Evolutionary conservation across 2,888 invertebrate genomes (phyloP).

Genomic region (Cryptocephalus moraei): DNA sequence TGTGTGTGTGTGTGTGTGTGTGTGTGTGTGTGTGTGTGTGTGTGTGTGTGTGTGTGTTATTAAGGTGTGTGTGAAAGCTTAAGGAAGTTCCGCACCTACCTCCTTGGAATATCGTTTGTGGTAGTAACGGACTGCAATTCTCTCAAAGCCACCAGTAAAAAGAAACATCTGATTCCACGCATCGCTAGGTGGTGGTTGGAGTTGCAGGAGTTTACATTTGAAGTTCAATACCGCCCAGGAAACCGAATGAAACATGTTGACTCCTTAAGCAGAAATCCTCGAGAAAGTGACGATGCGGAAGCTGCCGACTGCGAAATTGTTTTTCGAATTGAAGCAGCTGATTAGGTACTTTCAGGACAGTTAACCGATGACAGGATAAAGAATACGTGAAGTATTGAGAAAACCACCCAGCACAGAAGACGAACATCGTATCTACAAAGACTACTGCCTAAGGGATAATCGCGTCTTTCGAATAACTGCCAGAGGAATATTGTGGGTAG

Average conservation of each 20-base stretch:
- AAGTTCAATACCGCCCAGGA: slow-evolving; percentile 15
- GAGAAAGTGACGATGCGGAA: not conserved
- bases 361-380: not conserved
- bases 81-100: too few relatives aligned
- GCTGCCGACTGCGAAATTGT: not conserved
- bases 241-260: slow-evolving; percentile 16
- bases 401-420: too few relatives aligned
- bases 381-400: not conserved
- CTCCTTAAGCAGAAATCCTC: slow-evolving; percentile 18
- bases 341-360: too few relatives aligned
- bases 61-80: too few relatives aligned
- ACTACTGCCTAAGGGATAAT: too few relatives aligned
- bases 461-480: too few relatives aligned
- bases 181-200: slow-evolving; percentile 21
- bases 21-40: too few relatives aligned
- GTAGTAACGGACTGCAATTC: too few relatives aligned
- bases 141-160: slow-evolving; percentile 18
- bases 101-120: too few relatives aligned
- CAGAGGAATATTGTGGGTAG: slow-evolving; percentile 24
- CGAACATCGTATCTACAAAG: too few relatives aligned
- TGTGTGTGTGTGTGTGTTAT: too few relatives aligned
- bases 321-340: not conserved
- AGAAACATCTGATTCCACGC: slow-evolving; percentile 18
- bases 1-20: too few relatives aligned
- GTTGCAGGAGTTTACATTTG: slow-evolving; percentile 15